These are phyloP conservation scores for Byasa hedistus DNA, from an alignment of 2,888 invertebrate genomes.

Conservation along the genomic window DNA sequence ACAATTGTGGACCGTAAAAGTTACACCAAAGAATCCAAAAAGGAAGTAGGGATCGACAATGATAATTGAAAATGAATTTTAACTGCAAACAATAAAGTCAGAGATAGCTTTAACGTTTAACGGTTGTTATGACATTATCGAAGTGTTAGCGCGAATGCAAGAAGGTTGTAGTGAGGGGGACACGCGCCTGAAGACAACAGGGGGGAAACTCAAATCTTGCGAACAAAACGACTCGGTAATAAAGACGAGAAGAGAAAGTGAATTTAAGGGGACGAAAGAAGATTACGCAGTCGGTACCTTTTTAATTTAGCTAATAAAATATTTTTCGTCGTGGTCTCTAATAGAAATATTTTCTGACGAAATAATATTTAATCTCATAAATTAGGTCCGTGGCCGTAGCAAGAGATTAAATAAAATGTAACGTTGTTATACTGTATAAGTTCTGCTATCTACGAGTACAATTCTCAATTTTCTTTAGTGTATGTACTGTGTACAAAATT, in stretches of 20 bases:
- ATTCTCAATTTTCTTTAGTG: too few relatives aligned
- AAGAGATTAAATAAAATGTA: not conserved
- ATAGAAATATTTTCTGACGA: constrained; percentile 32
- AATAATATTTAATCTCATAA: constrained; percentile 40
- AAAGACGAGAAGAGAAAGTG: constrained; percentile 83
- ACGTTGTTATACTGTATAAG: not conserved
- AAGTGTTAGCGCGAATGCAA: constrained; percentile 52
- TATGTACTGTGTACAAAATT: too few relatives aligned
- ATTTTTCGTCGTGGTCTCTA: constrained; percentile 44
- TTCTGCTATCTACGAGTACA: not conserved
- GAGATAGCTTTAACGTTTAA: constrained; percentile 50
- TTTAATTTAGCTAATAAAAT: constrained; percentile 77
- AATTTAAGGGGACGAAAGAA: constrained; percentile 81
- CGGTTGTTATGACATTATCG: constrained; percentile 65
- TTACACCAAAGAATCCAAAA: constrained; percentile 38
- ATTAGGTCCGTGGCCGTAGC: constrained; percentile 32
- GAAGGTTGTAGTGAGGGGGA: constrained; percentile 63
- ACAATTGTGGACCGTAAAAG: constrained; percentile 65
- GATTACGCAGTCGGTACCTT: constrained; percentile 72
- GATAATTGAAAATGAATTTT: constrained; percentile 67
- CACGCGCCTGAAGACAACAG: constrained; percentile 68
- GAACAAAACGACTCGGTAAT: constrained; percentile 81
- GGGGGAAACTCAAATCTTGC: constrained; percentile 79
- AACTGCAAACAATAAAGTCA: constrained; percentile 58
- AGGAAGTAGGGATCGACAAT: constrained; percentile 33